Conservation (phyloP, 2,888 invertebrate species). For the Pandemis corylana region DNA sequence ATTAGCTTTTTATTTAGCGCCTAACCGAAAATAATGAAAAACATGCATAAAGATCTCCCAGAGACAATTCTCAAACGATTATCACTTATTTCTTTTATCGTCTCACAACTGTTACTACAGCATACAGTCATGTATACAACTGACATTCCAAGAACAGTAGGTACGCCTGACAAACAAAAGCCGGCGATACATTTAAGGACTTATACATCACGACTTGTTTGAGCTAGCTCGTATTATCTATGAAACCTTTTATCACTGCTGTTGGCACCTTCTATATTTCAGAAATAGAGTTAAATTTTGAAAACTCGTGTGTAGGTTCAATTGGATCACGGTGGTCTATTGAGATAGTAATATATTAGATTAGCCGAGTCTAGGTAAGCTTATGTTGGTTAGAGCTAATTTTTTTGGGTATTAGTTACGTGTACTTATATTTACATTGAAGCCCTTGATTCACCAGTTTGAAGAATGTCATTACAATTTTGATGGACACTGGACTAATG, state of each 20-base stretch:
- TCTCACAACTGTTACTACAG: background rate
- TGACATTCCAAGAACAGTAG: conserved; percentile 18
- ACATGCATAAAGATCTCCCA: too few relatives aligned
- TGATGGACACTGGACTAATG: background rate
- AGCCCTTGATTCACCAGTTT: too few relatives aligned
- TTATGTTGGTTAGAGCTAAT: background rate
- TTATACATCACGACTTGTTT: conserved; percentile 38
- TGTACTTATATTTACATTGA: background rate
- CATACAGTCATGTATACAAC: background rate
- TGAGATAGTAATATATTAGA: background rate
- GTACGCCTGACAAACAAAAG: conserved; percentile 11
- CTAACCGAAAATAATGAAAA: too few relatives aligned
- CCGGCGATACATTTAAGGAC: conserved; percentile 32
- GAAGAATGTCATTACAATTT: background rate
- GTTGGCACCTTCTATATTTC: background rate
- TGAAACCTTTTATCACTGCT: background rate
- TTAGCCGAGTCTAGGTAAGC: background rate
- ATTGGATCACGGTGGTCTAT: background rate
- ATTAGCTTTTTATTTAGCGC: background rate
- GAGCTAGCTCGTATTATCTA: conserved; percentile 22
- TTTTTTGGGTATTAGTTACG: background rate
- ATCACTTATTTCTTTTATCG: background rate
- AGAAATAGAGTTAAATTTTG: background rate
- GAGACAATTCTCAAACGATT: background rate
- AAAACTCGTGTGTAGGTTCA: too few relatives aligned